These are phyloP conservation scores for Cnemophilus loriae DNA, from an alignment of 2,113 vertebrate genomes.

Conservation along the genomic window DNA sequence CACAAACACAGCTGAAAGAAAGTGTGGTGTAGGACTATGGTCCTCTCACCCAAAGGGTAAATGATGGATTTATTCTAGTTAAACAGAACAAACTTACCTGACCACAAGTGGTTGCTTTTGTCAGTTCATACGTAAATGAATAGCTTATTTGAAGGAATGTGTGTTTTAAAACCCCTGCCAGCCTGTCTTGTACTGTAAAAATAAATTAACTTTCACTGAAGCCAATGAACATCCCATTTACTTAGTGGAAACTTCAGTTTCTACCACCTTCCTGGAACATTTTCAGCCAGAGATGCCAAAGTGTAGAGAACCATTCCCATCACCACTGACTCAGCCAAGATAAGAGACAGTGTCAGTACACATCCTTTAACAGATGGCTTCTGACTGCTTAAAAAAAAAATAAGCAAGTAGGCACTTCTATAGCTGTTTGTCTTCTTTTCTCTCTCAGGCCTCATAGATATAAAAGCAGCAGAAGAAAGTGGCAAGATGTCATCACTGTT, in stretches of 20 bases:
- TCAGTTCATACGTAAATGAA: not conserved
- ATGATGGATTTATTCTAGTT: not conserved
- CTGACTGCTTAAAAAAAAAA: not conserved
- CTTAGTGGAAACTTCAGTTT: not conserved
- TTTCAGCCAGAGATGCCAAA: not conserved
- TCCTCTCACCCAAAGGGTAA: not conserved
- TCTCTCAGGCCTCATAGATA: not conserved
- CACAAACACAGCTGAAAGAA: not conserved
- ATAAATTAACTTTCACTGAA: not conserved
- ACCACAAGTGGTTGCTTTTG: not conserved
- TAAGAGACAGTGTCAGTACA: not conserved
- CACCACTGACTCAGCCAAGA: not conserved
- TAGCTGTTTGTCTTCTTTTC: not conserved
- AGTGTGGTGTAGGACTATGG: not conserved
- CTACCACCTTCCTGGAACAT: not conserved
- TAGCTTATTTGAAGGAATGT: not conserved
- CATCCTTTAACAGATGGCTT: constrained; percentile 10
- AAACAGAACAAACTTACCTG: not conserved
- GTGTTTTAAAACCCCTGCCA: not conserved
- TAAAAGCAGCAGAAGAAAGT: not conserved
- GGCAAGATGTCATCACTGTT: constrained; percentile 10
- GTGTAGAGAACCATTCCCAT: not conserved
- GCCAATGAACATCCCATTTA: not conserved
- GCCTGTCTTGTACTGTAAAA: not conserved
- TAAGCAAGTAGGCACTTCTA: not conserved